Evolutionary conservation across 92 coral and sea anemone genomes (phyloP).

Genomic region (Galaxea fascicularis): DNA sequence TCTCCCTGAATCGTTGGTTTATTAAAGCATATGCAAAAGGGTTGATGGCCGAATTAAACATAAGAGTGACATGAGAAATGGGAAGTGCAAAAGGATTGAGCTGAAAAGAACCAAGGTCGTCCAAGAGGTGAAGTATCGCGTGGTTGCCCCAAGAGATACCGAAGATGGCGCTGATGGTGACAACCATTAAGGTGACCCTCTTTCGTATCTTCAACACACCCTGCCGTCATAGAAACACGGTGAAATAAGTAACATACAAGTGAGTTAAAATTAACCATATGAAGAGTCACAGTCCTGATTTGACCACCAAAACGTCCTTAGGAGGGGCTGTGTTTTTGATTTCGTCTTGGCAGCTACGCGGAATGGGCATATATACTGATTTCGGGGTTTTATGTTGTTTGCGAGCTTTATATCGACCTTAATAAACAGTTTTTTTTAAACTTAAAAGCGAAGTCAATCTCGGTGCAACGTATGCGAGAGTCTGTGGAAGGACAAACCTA

Average conservation of each 20-base stretch:
- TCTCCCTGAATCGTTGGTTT: constrained; percentile 11
- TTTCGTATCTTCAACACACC: not conserved
- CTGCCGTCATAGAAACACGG: not conserved
- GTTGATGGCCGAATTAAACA: not conserved
- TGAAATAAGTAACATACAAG: not conserved
- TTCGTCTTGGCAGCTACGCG: not conserved
- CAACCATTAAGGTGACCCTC: constrained; percentile 1
- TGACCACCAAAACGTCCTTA: no score
- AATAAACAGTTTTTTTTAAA: no score
- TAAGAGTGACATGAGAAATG: not conserved
- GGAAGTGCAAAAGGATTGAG: not conserved
- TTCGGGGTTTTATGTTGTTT: no score
- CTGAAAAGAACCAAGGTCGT: not conserved
- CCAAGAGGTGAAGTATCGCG: not conserved
- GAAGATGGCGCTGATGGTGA: not conserved
- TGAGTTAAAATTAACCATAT: not conserved
- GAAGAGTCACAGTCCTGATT: not conserved
- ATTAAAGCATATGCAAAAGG: constrained; percentile 5
- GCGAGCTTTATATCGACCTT: no score
- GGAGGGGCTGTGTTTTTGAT: no score
- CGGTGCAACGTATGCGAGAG: no score
- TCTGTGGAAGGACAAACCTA: no score
- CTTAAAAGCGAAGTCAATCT: no score
- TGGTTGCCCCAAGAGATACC: not conserved
- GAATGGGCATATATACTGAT: no score